These are phyloP conservation scores for Galago senegalensis DNA, from an alignment of 2,797 vertebrate species.

Conservation along the genomic window DNA sequence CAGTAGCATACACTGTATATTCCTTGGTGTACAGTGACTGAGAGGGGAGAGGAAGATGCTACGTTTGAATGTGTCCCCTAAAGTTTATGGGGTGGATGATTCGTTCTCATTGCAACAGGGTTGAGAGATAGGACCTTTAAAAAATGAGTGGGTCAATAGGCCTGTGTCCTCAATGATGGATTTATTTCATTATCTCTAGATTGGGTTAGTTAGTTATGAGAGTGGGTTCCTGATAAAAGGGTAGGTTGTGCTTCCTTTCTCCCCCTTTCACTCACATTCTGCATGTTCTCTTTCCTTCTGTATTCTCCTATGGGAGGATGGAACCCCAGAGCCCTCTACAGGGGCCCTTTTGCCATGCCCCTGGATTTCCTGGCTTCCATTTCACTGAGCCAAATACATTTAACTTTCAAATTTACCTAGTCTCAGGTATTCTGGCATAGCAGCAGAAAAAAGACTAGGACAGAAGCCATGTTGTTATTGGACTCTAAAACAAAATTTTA, in stretches of 20 bases:
- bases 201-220: neutral
- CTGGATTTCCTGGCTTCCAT: neutral
- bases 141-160: neutral
- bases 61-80: neutral
- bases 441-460: neutral
- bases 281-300: neutral
- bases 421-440: neutral
- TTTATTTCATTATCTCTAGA: neutral
- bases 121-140: neutral
- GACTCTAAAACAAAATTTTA: slow-evolving; percentile 15
- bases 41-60: neutral
- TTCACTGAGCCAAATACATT: neutral
- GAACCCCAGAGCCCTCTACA: neutral
- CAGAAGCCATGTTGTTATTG: neutral
- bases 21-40: no score
- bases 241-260: neutral
- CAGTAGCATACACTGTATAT: neutral
- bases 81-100: neutral
- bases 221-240: neutral
- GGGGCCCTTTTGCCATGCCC: no score
- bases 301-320: neutral
- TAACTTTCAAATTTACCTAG: neutral
- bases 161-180: neutral
- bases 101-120: neutral
- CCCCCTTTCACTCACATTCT: neutral